A percentile compares a stretch with the other conserved stretches of the same genome.
Conservation (phyloP, 2,888 invertebrate genomes). For the Cryptocephalus moraei region DNA sequence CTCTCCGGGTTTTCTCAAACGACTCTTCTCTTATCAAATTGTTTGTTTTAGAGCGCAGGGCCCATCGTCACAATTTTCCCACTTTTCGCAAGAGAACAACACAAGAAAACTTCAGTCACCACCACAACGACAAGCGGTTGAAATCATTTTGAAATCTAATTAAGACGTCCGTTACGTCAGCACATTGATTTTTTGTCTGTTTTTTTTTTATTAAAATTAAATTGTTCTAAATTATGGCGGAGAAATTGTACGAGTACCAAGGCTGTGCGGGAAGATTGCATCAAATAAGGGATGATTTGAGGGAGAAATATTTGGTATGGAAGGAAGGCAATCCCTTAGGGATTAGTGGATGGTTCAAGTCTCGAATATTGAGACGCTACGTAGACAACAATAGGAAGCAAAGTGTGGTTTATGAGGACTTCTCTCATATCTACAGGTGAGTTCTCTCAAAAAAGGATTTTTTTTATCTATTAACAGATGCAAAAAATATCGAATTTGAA, state of each 20-base stretch:
- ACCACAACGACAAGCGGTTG: not conserved
- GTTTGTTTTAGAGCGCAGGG: not conserved
- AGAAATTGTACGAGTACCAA: constrained; percentile 72
- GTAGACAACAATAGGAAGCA: constrained; percentile 24
- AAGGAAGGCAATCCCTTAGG: constrained; percentile 50
- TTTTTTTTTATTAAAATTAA: not conserved
- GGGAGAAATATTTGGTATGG: constrained; percentile 52
- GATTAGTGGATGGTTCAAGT: constrained; percentile 42
- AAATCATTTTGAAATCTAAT: not conserved
- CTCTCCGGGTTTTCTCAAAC: no score
- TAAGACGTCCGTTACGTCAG: not conserved
- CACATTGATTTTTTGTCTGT: not conserved
- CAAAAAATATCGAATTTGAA: not conserved
- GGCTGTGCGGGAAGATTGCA: constrained; percentile 65
- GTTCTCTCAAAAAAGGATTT: constrained; percentile 12
- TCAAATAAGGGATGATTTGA: constrained; percentile 51
- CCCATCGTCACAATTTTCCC: not conserved
- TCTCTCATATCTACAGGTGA: constrained; percentile 58
- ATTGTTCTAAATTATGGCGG: constrained; percentile 44
- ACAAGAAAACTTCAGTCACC: not conserved
- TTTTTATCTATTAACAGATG: not conserved
- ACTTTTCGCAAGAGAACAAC: not conserved
- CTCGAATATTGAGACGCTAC: constrained; percentile 25
- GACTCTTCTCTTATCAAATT: not conserved
- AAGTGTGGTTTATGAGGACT: constrained; percentile 40